These are phyloP conservation scores for Pelvicachromis taeniatus DNA, from an alignment of 2,113 vertebrate genomes.

Conservation along the genomic window DNA sequence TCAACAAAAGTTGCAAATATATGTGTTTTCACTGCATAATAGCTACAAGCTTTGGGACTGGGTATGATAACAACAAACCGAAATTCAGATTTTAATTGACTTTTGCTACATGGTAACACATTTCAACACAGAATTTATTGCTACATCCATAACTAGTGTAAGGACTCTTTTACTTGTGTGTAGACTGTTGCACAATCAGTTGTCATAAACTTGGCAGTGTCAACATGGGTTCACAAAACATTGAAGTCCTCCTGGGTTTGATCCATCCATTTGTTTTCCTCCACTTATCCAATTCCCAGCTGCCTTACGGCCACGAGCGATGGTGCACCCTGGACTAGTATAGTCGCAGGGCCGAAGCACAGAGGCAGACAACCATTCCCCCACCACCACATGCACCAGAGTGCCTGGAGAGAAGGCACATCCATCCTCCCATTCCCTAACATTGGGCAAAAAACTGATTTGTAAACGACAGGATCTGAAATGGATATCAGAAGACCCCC, in stretches of 20 bases:
- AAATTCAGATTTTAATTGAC: background rate
- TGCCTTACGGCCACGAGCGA: background rate
- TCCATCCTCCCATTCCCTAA: no score
- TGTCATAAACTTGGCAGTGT: background rate
- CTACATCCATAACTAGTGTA: accelerated
- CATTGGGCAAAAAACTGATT: no score
- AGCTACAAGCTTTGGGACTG: background rate
- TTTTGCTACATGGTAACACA: background rate
- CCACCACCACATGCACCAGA: no score
- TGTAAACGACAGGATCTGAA: no score
- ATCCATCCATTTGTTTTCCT: background rate
- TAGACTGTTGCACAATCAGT: background rate
- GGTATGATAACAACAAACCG: background rate
- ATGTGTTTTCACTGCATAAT: background rate
- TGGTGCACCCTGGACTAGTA: background rate
- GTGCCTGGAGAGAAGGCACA: no score
- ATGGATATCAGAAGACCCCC: no score
- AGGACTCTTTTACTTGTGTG: background rate
- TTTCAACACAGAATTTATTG: background rate
- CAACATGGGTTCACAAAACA: background rate
- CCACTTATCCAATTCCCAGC: background rate
- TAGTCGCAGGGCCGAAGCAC: background rate
- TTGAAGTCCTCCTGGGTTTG: background rate
- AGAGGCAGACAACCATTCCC: background rate
- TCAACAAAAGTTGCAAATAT: background rate